phyloP scores from a whole-genome alignment of 2,888 invertebrate species.

The Tubulanus polymorphus region DNA sequence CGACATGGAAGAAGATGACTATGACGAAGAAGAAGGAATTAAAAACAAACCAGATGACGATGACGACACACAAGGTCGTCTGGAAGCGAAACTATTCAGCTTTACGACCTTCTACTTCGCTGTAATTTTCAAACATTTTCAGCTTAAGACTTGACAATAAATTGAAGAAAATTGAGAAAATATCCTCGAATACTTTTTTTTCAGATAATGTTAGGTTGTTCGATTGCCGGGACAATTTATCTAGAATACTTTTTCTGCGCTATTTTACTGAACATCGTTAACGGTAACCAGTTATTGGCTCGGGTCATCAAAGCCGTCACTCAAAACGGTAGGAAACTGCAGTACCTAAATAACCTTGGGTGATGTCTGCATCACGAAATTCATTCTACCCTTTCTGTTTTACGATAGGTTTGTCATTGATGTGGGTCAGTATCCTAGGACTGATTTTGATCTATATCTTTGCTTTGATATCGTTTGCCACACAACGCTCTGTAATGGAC shows the following conservation, averaged over 20 bases:
- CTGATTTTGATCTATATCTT: slow-evolving; percentile 44
- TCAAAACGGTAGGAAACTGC: slow-evolving; percentile 38
- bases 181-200: too few species aligned
- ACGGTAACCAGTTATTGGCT: slow-evolving; percentile 47
- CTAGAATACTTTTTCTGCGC: slow-evolving; percentile 50
- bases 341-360: too few species aligned
- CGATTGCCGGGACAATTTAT: slow-evolving; percentile 42
- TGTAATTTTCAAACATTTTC: slow-evolving; percentile 37
- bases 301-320: slow-evolving; percentile 50
- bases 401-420: slow-evolving; percentile 40
- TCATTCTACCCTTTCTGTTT: neutral
- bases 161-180: too few species aligned
- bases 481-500: slow-evolving; percentile 31
- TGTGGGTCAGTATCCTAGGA: slow-evolving; percentile 42
- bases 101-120: slow-evolving; percentile 45
- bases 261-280: slow-evolving; percentile 48
- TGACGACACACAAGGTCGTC: slow-evolving; percentile 27
- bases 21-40: slow-evolving; percentile 27
- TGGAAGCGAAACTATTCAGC: slow-evolving; percentile 43
- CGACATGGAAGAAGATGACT: slow-evolving; percentile 25
- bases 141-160: too few species aligned
- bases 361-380: too few species aligned
- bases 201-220: slow-evolving; percentile 41
- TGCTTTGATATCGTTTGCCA: slow-evolving; percentile 41
- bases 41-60: slow-evolving; percentile 14